A percentile compares a stretch with the other conserved stretches of the same genome.
Conservation (phyloP, 1,140 invertebrate species). For the Ceratina calcarata region DNA sequence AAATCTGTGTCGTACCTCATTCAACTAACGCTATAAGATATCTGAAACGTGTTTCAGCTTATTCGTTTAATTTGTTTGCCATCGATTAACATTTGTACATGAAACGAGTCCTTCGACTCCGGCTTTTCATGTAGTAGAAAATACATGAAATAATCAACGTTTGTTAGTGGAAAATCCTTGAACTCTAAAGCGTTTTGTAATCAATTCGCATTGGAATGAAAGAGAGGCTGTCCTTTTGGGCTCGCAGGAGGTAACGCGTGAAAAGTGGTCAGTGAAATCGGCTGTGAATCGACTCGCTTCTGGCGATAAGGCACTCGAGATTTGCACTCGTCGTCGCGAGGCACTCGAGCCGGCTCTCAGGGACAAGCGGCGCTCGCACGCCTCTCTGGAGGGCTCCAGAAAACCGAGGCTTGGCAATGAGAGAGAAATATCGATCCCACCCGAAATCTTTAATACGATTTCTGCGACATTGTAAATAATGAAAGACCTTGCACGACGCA, state of each 20-base stretch:
- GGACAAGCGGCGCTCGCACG: slow-evolving; percentile 44
- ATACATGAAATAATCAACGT: too few relatives aligned
- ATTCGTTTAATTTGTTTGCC: too few relatives aligned
- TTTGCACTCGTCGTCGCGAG: slow-evolving; percentile 43
- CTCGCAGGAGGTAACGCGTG: not conserved
- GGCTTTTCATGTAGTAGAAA: too few relatives aligned
- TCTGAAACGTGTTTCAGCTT: too few relatives aligned
- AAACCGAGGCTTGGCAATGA: slow-evolving; percentile 30
- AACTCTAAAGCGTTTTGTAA: not conserved
- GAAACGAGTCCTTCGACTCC: too few relatives aligned
- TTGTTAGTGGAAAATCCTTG: too few relatives aligned
- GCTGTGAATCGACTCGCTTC: slow-evolving; percentile 34
- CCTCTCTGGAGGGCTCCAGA: slow-evolving; percentile 39
- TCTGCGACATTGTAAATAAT: slow-evolving; percentile 23
- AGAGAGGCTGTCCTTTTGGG: too few relatives aligned
- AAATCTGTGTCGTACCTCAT: too few relatives aligned
- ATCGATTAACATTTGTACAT: too few relatives aligned
- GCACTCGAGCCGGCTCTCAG: slow-evolving; percentile 44
- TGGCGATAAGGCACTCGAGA: slow-evolving; percentile 52
- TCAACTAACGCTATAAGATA: too few relatives aligned
- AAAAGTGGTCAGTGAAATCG: slow-evolving; percentile 48
- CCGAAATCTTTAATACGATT: slow-evolving; percentile 22
- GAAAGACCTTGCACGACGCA: slow-evolving; percentile 7
- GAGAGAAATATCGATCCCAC: slow-evolving; percentile 19
- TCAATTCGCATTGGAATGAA: not conserved